Percentiles rank a stretch among this genome's conserved stretches.
phyloP scores from a whole-genome alignment of 2,113 vertebrate genomes.

The Cyrtonyx montezumae region DNA sequence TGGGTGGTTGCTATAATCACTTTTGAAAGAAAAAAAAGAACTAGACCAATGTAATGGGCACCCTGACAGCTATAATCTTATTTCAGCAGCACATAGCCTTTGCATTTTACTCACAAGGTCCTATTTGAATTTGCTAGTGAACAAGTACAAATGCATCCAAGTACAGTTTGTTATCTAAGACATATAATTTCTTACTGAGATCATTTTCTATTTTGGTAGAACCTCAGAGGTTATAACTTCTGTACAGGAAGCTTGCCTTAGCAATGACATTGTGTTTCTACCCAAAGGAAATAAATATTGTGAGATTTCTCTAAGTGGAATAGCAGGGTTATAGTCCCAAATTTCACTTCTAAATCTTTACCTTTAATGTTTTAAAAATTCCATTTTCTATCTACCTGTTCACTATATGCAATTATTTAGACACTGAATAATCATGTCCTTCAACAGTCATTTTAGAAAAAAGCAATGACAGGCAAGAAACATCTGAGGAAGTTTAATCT shows the following conservation, averaged over 20 bases:
- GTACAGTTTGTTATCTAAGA: background rate
- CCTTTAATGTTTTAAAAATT: background rate
- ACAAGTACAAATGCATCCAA: background rate
- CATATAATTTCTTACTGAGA: slow-evolving; percentile 26
- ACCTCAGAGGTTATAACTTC: background rate
- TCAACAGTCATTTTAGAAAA: background rate
- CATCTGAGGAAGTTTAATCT: background rate
- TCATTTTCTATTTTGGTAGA: background rate
- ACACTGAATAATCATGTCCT: background rate
- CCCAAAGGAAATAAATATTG: background rate
- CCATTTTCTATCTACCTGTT: background rate
- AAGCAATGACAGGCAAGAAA: background rate
- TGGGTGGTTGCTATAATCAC: background rate
- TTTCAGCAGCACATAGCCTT: background rate
- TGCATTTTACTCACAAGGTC: background rate
- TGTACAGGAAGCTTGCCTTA: background rate
- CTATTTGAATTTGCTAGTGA: background rate
- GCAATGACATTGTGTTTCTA: background rate
- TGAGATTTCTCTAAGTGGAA: background rate
- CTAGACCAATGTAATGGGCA: background rate
- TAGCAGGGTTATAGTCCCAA: background rate
- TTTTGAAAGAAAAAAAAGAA: background rate
- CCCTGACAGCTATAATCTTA: background rate
- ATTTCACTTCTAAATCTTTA: background rate
- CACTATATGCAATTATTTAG: background rate